phyloP scores from a whole-genome alignment of 2,113 vertebrate genomes.

The Scartelaos histophorus region DNA sequence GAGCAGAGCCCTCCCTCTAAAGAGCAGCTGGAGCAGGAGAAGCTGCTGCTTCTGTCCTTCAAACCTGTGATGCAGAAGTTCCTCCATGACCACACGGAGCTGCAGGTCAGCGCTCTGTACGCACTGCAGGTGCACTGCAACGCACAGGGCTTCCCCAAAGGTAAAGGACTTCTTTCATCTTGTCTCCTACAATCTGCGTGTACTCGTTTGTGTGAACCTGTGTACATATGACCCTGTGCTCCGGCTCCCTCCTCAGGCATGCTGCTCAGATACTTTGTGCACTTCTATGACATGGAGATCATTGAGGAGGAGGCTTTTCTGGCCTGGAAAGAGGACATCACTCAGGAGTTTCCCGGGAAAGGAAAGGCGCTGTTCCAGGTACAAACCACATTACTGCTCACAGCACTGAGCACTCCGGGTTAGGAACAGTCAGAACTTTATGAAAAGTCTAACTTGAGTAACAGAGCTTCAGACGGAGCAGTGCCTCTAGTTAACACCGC shows the following conservation, averaged over 20 bases:
- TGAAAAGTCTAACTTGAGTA: too few species aligned
- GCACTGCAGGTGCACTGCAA: conserved; percentile 99
- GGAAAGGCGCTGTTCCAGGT: conserved; percentile 99
- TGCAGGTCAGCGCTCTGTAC: conserved; percentile 96
- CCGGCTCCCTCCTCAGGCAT: conserved; percentile 79
- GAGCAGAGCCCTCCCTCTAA: conserved; percentile 92
- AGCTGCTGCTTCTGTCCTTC: conserved; percentile 93
- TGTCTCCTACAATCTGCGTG: too few species aligned
- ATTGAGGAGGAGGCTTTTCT: conserved; percentile 99
- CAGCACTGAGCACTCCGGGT: too few species aligned
- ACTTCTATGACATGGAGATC: conserved; percentile 99
- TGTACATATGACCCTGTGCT: not conserved
- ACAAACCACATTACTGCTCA: conserved; percentile 10
- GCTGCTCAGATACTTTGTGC: conserved; percentile 98
- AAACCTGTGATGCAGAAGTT: conserved; percentile 99
- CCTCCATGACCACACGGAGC: conserved; percentile 95
- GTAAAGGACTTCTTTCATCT: conserved; percentile 57
- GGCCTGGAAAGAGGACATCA: conserved; percentile 99
- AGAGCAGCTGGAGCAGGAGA: conserved; percentile 96
- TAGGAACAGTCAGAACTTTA: too few species aligned
- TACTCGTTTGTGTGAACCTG: too few species aligned
- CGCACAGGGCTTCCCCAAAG: conserved; percentile 92
- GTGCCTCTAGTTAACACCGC: too few species aligned
- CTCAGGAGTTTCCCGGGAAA: conserved; percentile 99
- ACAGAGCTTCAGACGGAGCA: too few species aligned